A percentile compares a stretch with the other conserved stretches of the same genome.
Conservation (phyloP, 2,888 invertebrate species). For the Cryptocephalus primarius region DNA sequence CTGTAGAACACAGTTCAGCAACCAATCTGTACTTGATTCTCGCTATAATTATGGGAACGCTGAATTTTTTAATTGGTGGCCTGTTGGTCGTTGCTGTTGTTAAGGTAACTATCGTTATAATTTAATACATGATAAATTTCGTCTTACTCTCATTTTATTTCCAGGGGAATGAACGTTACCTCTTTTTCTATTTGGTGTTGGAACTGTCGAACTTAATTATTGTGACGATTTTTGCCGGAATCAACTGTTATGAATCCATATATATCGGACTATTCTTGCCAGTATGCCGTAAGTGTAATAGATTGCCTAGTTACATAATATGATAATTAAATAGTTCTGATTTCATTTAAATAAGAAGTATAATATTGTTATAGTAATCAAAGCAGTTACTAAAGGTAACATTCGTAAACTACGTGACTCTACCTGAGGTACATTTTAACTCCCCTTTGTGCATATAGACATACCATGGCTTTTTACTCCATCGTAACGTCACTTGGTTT, state of each 20-base stretch:
- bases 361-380: too few relatives aligned
- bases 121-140: too few relatives aligned
- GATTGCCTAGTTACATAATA: neutral
- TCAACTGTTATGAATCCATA: conserved; percentile 18
- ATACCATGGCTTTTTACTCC: too few relatives aligned
- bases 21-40: neutral
- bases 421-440: too few relatives aligned
- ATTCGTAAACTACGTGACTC: too few relatives aligned
- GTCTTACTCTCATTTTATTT: conserved; percentile 6
- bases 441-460: too few relatives aligned
- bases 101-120: too few relatives aligned
- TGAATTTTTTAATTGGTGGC: neutral
- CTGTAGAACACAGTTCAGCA: neutral
- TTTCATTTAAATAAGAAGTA: too few relatives aligned
- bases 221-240: conserved; percentile 21
- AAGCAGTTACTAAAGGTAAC: too few relatives aligned
- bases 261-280: conserved; percentile 10
- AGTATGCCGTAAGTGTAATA: conserved; percentile 19
- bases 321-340: too few relatives aligned
- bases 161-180: conserved; percentile 22
- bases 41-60: neutral
- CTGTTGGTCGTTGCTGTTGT: too few relatives aligned
- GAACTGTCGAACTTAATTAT: conserved; percentile 22
- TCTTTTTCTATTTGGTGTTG: conserved; percentile 22
- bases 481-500: too few relatives aligned